Evolutionary conservation across 2,888 invertebrate species (phyloP), one percentile per base, ranked within the genome.

Genomic region (Chironomus tentans): DNA sequence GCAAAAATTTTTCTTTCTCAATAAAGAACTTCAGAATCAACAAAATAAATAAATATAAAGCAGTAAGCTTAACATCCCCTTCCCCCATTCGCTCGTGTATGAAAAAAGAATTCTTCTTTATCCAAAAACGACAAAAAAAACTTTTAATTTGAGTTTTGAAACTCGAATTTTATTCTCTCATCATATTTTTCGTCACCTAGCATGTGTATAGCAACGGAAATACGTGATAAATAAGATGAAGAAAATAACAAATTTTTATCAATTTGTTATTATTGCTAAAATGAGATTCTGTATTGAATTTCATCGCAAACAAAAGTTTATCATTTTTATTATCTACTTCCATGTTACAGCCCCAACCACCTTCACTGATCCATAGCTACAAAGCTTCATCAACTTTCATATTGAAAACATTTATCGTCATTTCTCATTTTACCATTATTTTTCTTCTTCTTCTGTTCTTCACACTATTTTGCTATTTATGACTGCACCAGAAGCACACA

Each of bases 91-190:
- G 28, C 10, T 4, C 5, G 28, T 28, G 5, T 6, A 6, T 4
- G 10, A 38, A 38, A 10, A 10, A 38, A 38, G 10, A 38, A 10
- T 38, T 38, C 38, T 38, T 38, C 10, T 38, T 38, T 7, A 38
- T 38, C 38, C 24, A 47, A 56, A 18, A 56, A 46, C n/a, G 22
- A 70, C 10, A n/a, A 24, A 47, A 12, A 70, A 70, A 70, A 70
- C 21, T 70, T 70, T 70, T 70, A 70, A 70, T 70, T 70, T 70
- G 70, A 70, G 70, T 70, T 70, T 68, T 68, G 38, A 68, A 28
- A 22, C 15, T 65, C 10, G 12, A 56, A 18, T 56, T 18, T 56
- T 56, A 13, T 50, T 56, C 6, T n/a, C 15, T 56, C 5, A 18
- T 56, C 18, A 56, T 18, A 56, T 7, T 56, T 56, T 15, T 56